phyloP scores from a whole-genome alignment of 2,888 invertebrate genomes.

The Dryomyza anilis region DNA sequence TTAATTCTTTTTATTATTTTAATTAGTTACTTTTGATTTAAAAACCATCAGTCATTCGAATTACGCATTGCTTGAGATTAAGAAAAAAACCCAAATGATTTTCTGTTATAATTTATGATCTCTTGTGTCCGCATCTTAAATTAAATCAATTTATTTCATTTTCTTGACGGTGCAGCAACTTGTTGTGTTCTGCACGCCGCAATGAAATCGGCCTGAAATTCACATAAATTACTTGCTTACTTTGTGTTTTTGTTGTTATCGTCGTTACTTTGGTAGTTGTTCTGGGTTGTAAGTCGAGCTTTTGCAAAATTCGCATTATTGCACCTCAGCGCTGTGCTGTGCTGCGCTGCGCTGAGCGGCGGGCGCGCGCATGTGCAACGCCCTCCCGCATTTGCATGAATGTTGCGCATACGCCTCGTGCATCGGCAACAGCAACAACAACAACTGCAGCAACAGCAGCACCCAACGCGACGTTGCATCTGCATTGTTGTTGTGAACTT shows the following conservation, averaged over 20 bases:
- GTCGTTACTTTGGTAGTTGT: neutral
- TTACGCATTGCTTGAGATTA: too few relatives aligned
- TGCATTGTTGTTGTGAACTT: constrained; percentile 21
- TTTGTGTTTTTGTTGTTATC: constrained; percentile 16
- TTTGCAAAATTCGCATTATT: constrained; percentile 8
- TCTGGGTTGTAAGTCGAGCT: neutral
- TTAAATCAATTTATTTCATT: too few relatives aligned
- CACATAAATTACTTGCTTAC: constrained; percentile 55
- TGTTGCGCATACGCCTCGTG: constrained; percentile 53
- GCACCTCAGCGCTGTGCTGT: constrained; percentile 12
- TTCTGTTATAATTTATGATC: constrained; percentile 2
- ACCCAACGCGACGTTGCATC: constrained; percentile 3
- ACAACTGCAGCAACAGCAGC: neutral
- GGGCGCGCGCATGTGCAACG: constrained; percentile 53
- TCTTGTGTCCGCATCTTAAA: constrained; percentile 19
- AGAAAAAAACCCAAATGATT: neutral
- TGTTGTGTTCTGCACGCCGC: constrained; percentile 29
- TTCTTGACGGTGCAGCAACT: neutral
- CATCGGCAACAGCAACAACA: neutral
- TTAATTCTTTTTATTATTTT: too few relatives aligned
- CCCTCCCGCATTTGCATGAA: constrained; percentile 49
- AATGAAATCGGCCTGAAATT: constrained; percentile 50
- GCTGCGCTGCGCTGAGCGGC: neutral
- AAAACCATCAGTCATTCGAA: neutral
- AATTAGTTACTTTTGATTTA: neutral